A percentile compares a stretch with the other conserved stretches of the same genome.
phyloP scores from a whole-genome alignment of 2,888 invertebrate genomes.

The Alentia gelatinosa region DNA sequence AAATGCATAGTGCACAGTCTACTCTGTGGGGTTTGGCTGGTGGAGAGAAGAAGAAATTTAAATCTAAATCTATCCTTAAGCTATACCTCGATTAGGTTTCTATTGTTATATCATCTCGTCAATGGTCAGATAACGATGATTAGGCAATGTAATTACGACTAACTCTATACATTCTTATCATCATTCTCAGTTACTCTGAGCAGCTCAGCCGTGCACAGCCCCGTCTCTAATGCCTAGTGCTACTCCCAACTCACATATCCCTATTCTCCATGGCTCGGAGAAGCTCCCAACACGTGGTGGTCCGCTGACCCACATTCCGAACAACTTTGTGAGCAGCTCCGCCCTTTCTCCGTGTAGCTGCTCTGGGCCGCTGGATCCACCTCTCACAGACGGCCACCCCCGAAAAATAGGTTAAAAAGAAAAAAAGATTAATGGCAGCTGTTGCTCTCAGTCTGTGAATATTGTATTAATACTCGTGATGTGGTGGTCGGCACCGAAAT shows the following conservation, averaged over 20 bases:
- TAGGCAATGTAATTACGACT: too few species aligned
- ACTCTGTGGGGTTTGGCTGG: too few species aligned
- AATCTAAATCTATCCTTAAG: too few species aligned
- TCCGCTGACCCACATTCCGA: background rate
- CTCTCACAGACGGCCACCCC: background rate
- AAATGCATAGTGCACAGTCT: too few species aligned
- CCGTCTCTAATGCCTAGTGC: background rate
- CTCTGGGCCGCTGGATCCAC: background rate
- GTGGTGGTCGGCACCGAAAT: background rate
- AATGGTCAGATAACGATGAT: too few species aligned
- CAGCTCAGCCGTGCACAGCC: background rate
- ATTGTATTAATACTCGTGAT: background rate
- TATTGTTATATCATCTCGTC: too few species aligned
- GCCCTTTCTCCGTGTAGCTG: background rate
- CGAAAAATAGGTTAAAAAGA: background rate
- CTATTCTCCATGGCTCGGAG: background rate
- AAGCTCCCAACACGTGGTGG: background rate
- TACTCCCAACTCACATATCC: background rate
- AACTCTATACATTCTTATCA: too few species aligned
- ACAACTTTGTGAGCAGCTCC: background rate
- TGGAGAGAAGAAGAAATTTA: too few species aligned
- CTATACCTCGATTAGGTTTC: too few species aligned
- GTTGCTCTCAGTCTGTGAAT: background rate
- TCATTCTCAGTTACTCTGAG: background rate
- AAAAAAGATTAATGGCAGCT: background rate